Percentiles rank a stretch among this genome's conserved stretches.
Evolutionary conservation across 1,140 invertebrate species (phyloP).

Genomic region (Scaptomyza graminum): DNA sequence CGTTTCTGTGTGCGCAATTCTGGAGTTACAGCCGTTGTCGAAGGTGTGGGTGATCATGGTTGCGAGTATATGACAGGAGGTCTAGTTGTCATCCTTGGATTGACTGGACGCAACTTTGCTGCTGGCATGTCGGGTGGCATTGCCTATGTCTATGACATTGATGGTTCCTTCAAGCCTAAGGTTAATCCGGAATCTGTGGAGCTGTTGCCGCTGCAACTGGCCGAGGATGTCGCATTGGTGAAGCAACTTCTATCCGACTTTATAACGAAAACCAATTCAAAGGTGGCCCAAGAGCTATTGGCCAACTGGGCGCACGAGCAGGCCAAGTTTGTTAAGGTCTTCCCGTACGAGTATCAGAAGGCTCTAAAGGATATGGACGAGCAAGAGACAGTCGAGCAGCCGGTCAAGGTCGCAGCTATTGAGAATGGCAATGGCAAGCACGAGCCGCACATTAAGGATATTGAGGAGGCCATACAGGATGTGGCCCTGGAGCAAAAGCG

Average conservation of each 20-base stretch:
- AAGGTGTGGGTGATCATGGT: constrained; percentile 98
- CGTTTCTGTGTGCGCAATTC: constrained; percentile 99
- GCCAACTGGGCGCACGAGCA: constrained; percentile 92
- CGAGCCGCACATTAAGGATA: constrained; percentile 89
- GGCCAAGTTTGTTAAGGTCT: constrained; percentile 96
- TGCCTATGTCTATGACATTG: constrained; percentile 97
- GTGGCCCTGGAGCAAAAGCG: constrained; percentile 90
- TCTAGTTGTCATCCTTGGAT: constrained; percentile 94
- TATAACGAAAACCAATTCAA: constrained; percentile 93
- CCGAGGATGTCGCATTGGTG: constrained; percentile 93
- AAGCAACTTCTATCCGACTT: constrained; percentile 94
- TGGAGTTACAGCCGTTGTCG: constrained; percentile 95
- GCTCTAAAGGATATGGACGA: constrained; percentile 91
- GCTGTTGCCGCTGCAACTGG: constrained; percentile 90
- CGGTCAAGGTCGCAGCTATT: constrained; percentile 82
- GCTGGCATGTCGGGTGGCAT: constrained; percentile 99
- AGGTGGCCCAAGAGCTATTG: constrained; percentile 92
- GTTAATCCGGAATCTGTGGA: constrained; percentile 97
- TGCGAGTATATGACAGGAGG: constrained; percentile 99
- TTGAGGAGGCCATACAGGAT: constrained; percentile 94
- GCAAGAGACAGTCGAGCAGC: constrained; percentile 85
- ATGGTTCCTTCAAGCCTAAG: constrained; percentile 92
- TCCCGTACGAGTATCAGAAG: constrained; percentile 98
- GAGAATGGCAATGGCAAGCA: constrained; percentile 84
- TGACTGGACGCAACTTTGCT: constrained; percentile 98